Evolutionary conservation across 2,113 vertebrate genomes (phyloP), one percentile per base, ranked within the genome.

Genomic region (Gambusia holbrooki): DNA sequence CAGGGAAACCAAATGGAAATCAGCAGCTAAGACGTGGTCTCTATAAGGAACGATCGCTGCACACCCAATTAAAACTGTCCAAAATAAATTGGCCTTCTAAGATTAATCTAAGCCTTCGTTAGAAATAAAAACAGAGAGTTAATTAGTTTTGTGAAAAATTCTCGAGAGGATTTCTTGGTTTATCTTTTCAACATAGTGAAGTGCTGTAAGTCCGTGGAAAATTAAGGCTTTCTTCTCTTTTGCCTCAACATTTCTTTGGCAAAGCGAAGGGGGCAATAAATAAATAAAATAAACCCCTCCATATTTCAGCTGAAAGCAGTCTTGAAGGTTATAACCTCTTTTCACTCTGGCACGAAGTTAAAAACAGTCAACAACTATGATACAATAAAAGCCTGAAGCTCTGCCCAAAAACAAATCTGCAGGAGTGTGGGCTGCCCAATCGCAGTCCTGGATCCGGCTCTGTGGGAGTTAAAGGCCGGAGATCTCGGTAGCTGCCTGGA

Each of bases 341-440:
- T 85, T 87, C 75, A 65, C 77, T 87, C 81, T 71, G 70, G 71
- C 82, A 63, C 62, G 2, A 17, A 81, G 82, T 71, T 61, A 84
- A 87, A 84, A 81, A 30, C 75, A 54, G 67, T 79, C 68, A 89
- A 28, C 82, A 76, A 54, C 87, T 62, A 77, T 66, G 71, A 86
- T 69, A 84, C 76, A 84, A 77, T 37, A 71, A 42, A 27, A 82
- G 88, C 88, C 84, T 71, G 30, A 58, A 86, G 85, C 84, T 86
- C 61, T 67, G 72, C 69, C 77, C 79, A 54, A 82, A 42, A 45
- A 25, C 85, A 82, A 66, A 37, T 76, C 37, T 72, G 81, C 66
- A 71, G 45, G 64, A 79, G 78, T 70, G 90, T 91, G 81, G 90
- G 89, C 73, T 81, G 80, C 62, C 78, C 86, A 88, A 89, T 89